Conservation (phyloP, 2,113 vertebrate species). For the Marmota monax region DNA sequence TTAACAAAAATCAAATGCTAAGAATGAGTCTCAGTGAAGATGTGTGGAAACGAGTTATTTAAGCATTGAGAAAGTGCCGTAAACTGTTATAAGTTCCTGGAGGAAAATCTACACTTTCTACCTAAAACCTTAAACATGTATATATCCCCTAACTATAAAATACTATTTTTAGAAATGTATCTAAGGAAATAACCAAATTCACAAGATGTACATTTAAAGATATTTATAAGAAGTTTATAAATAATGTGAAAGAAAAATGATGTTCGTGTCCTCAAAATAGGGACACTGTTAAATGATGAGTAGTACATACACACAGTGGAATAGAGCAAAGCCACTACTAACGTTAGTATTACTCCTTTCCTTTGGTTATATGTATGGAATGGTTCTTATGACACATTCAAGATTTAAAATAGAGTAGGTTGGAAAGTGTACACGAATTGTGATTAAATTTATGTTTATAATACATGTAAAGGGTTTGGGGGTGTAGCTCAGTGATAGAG, state of each 20-base stretch:
- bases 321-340: background rate
- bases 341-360: background rate
- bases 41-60: background rate
- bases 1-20: background rate
- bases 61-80: background rate
- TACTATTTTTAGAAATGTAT: background rate
- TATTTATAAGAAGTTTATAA: background rate
- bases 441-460: background rate
- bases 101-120: background rate
- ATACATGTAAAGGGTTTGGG: background rate
- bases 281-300: background rate
- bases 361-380: background rate
- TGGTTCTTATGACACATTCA: background rate
- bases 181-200: background rate
- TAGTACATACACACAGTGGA: background rate
- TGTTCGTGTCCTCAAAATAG: background rate
- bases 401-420: background rate
- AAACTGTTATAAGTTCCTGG: background rate
- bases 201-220: background rate
- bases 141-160: background rate
- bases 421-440: background rate
- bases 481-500: too few species aligned
- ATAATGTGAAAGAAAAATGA: background rate
- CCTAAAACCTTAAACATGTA: background rate
- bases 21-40: background rate